A percentile compares a stretch with the other conserved stretches of the same genome.
Conservation (phyloP, 2,797 vertebrate genomes). For the Smutsia temminckii region DNA sequence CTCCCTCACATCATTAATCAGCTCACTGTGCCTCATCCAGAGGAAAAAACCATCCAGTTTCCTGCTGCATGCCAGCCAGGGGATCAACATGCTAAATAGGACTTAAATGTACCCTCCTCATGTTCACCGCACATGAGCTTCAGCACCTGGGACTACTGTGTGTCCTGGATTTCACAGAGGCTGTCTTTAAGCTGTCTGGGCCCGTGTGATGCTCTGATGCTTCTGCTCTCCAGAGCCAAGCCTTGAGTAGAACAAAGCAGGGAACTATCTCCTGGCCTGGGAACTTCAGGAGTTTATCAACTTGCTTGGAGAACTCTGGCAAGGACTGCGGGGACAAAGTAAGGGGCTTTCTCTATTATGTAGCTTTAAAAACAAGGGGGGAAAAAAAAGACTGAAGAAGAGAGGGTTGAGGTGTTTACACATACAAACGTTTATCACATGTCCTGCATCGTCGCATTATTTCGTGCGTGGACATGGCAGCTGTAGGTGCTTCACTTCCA, state of each 20-base stretch:
- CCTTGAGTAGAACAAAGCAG: neutral
- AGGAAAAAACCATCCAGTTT: neutral
- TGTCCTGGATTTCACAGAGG: neutral
- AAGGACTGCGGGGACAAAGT: too few species aligned
- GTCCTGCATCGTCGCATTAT: neutral
- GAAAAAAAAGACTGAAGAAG: neutral
- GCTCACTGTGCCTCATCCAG: constrained; percentile 42
- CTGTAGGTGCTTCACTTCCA: neutral
- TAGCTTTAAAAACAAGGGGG: neutral
- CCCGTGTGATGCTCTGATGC: neutral
- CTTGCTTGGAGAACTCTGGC: neutral
- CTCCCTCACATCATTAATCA: constrained; percentile 73
- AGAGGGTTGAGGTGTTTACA: neutral
- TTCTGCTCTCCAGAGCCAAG: neutral
- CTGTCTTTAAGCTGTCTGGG: neutral
- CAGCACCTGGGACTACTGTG: neutral
- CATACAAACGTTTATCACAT: neutral
- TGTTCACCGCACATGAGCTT: neutral
- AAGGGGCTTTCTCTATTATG: neutral
- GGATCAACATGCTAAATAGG: constrained; percentile 16
- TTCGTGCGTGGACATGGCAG: neutral
- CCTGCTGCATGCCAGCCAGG: neutral
- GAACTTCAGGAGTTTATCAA: neutral
- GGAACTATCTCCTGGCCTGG: neutral
- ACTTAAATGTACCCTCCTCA: neutral